Conservation (phyloP, 2,888 invertebrate genomes). For the Minunthozetes semirufus region DNA sequence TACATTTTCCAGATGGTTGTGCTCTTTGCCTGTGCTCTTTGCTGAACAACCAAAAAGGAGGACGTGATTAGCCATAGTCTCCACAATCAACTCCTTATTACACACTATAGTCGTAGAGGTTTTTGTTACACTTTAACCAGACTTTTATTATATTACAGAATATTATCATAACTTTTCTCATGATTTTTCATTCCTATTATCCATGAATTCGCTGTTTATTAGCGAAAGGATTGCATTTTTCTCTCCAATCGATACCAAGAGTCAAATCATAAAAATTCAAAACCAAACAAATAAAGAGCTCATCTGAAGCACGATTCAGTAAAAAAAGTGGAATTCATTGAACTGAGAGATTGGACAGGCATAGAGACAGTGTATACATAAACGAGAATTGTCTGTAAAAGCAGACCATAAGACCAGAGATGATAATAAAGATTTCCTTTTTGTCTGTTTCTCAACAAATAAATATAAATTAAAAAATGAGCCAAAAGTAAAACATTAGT, state of each 20-base stretch:
- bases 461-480: conserved; percentile 1
- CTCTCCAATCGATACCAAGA: no score
- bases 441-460: conserved; percentile 15
- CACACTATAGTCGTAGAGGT: neutral
- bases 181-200: neutral
- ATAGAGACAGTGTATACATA: neutral
- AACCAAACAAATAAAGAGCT: no score
- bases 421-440: conserved; percentile 19
- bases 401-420: neutral
- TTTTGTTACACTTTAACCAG: conserved; percentile 23
- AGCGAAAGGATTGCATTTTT: no score
- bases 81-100: neutral
- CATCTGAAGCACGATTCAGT: no score
- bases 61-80: conserved; percentile 30
- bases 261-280: no score
- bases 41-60: neutral
- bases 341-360: neutral
- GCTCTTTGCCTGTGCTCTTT: conserved; percentile 3
- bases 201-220: neutral
- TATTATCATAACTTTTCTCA: neutral
- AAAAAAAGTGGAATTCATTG: no score
- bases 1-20: conserved; percentile 33
- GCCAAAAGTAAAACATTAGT: conserved; percentile 19
- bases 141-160: neutral
- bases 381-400: neutral